Evolutionary conservation across 2,113 vertebrate species (phyloP).

Genomic region (Indicator maculatus): DNA sequence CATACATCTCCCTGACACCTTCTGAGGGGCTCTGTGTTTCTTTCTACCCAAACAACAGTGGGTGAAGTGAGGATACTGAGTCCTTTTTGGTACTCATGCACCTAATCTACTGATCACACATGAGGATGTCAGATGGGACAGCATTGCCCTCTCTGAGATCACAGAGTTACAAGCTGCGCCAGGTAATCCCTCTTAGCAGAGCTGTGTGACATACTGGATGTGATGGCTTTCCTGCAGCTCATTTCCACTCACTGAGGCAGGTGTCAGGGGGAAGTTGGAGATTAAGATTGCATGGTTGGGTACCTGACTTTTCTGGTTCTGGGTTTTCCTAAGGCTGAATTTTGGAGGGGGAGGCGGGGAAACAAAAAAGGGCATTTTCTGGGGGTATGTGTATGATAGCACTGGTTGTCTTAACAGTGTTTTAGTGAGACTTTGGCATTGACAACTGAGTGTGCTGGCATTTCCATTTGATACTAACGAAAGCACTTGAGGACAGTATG

Average conservation of each 20-base stretch:
- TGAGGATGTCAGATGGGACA: not conserved
- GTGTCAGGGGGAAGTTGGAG: not conserved
- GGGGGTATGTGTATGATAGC: not conserved
- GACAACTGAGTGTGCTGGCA: not conserved
- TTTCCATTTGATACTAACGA: not conserved
- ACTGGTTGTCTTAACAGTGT: not conserved
- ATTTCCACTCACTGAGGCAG: fast-evolving
- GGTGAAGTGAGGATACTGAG: not conserved
- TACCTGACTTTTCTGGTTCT: not conserved
- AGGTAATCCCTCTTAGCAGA: not conserved
- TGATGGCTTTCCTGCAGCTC: not conserved
- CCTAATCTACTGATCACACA: not conserved
- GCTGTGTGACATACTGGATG: fast-evolving
- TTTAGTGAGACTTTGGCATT: not conserved
- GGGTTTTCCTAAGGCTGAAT: not conserved
- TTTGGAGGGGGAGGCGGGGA: not conserved
- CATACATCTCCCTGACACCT: not conserved
- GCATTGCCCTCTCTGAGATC: not conserved
- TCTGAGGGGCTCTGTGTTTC: not conserved
- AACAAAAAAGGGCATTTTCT: not conserved
- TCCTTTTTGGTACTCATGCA: not conserved
- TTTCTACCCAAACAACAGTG: not conserved
- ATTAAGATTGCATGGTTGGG: not conserved
- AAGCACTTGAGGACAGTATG: not conserved
- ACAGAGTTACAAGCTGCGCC: not conserved